Base-by-base conservation (phyloP, 1,140 invertebrate genomes). In the Mizuhopecten yessoensis region DNA sequence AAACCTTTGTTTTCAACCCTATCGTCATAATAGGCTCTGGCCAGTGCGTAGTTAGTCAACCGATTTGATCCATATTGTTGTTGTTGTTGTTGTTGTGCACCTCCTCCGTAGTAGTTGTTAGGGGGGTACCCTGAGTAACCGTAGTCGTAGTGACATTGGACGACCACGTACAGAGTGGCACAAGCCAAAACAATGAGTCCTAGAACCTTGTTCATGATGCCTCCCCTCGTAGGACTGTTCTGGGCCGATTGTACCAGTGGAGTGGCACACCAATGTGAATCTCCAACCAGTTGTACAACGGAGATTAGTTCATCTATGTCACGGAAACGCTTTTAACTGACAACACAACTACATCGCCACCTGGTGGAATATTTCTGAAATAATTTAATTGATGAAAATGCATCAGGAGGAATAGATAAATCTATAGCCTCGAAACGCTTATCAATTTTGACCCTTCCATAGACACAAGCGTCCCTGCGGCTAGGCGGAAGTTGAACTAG, bases 271-370 rank as follows among this genome's bases (percentile, higher is more conserved):
- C 5, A n/a, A 75, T 29, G 11, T 75, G 57, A 75, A 75, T 75
- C 57, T 17, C 57, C 57, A 75, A 75, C 57, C 57, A 75, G 57
- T 75, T 75, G 57, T 75, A 75, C 57, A 29, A 75, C 57, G 57
- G 57, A 75, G 57, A 75, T 75, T 75, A 75, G 11, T 75, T 75
- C 5, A 75, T 75, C 57, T 29, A 17, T 75, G 23, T 75, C 57
- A 75, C 23, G 23, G 57, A 75, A 75, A 75, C 57, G 57, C 11
- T 75, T 75, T 29, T 75, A 75, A 45, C 42, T 45, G 42, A 20
- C 17, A 1, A 45, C 42, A 45, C 23, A 29, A 75, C 57, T 7
- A 9, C 57, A 75, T 5, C 57, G 57, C 57, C 57, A n/a, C 11
- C 57, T 75, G 29, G 57, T 75, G 57, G 36, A 57, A 3, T 75